Percentiles rank a stretch among this genome's conserved stretches.
Evolutionary conservation across 2,888 invertebrate species (phyloP).

Genomic region (Entomobrya proxima): DNA sequence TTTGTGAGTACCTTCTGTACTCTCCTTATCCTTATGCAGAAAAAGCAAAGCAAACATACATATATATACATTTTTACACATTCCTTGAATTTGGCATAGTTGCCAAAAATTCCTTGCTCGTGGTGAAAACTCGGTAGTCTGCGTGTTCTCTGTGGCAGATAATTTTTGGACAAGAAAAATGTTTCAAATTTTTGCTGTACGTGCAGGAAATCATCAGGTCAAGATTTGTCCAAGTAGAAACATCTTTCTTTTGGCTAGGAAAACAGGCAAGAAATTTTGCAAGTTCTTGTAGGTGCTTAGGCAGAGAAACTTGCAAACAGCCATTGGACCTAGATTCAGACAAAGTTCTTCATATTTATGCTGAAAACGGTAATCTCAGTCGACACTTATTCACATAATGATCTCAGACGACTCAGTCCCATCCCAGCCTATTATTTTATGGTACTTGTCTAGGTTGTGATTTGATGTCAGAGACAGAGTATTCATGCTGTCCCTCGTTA

Average conservation of each 20-base stretch:
- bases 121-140: conserved; percentile 4
- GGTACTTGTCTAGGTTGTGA: conserved; percentile 10
- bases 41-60: neutral
- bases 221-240: conserved; percentile 47
- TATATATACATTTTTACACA: neutral
- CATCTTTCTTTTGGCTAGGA: neutral
- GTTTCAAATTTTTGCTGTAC: conserved; percentile 54
- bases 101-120: conserved; percentile 32
- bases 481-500: conserved; percentile 24
- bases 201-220: conserved; percentile 52
- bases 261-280: no score
- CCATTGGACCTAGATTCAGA: no score
- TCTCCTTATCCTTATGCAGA: neutral
- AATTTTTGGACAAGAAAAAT: conserved; percentile 53
- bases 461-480: neutral
- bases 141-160: conserved; percentile 36
- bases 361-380: conserved; percentile 24
- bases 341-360: neutral
- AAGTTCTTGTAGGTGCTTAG: no score
- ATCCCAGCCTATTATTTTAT: conserved; percentile 39
- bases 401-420: neutral
- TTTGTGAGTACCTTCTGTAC: neutral
- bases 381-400: conserved; percentile 29
- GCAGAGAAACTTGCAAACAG: no score
- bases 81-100: conserved; percentile 38